Percentiles rank a stretch among this genome's conserved stretches.
phyloP scores from a whole-genome alignment of 2,888 invertebrate species.

The Melanophora roralis region DNA sequence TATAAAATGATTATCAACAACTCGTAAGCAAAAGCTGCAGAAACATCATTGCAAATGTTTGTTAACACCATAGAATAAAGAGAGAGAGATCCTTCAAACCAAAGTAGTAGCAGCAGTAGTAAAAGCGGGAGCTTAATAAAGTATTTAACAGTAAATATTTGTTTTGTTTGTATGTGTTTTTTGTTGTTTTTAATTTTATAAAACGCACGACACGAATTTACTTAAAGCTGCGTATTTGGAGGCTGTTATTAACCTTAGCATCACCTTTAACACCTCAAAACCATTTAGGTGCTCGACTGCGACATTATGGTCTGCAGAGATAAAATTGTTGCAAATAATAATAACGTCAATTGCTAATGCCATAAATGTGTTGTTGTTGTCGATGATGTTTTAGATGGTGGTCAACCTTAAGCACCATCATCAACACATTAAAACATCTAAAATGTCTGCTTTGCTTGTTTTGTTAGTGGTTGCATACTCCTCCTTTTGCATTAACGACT shows the following conservation, averaged over 20 bases:
- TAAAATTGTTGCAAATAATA: background rate
- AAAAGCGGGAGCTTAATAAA: background rate
- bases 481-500: slow-evolving; percentile 15
- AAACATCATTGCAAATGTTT: background rate
- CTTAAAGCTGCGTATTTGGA: slow-evolving; percentile 28
- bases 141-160: slow-evolving; percentile 26
- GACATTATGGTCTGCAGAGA: background rate
- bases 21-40: background rate
- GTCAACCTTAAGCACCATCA: background rate
- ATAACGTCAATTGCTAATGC: slow-evolving; percentile 6
- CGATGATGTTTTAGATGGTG: slow-evolving; percentile 6
- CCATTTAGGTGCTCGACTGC: background rate
- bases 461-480: slow-evolving; percentile 3
- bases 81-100: background rate
- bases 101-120: background rate
- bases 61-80: background rate
- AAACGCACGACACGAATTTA: slow-evolving; percentile 24
- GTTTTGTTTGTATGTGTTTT: background rate
- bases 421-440: background rate
- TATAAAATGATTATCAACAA: slow-evolving; percentile 1
- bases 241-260: slow-evolving; percentile 29
- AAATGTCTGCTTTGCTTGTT: background rate
- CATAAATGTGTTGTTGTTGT: slow-evolving; percentile 10
- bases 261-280: slow-evolving; percentile 40
- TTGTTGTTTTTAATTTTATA: background rate